Conservation (phyloP, 2,797 vertebrate genomes). For the Rhinophrynus dorsalis region DNA sequence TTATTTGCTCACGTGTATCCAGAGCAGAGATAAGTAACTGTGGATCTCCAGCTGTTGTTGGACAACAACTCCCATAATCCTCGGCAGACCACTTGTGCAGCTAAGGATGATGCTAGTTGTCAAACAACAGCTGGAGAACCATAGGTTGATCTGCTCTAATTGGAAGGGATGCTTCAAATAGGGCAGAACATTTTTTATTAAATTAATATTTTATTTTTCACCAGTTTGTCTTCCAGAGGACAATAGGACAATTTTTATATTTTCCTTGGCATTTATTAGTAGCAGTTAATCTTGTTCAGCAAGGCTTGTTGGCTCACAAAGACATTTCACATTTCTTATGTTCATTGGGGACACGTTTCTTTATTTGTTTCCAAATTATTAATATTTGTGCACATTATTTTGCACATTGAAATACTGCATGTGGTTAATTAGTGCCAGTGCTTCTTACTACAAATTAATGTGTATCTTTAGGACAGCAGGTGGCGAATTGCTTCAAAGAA, state of each 20-base stretch:
- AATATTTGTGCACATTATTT: slow-evolving; percentile 41
- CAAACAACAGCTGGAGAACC: too few species aligned
- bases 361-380: slow-evolving; percentile 45
- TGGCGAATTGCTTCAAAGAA: slow-evolving; percentile 40
- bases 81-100: too few species aligned
- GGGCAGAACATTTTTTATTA: too few species aligned
- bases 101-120: too few species aligned
- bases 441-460: slow-evolving; percentile 32
- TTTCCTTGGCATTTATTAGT: not conserved
- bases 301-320: slow-evolving; percentile 17
- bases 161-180: too few species aligned
- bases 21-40: too few species aligned
- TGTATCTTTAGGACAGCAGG: slow-evolving; percentile 49
- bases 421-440: slow-evolving; percentile 37
- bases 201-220: too few species aligned
- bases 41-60: too few species aligned
- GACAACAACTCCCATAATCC: too few species aligned
- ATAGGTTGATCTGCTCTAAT: too few species aligned
- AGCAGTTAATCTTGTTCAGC: slow-evolving; percentile 12
- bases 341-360: slow-evolving; percentile 33
- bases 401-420: slow-evolving; percentile 40
- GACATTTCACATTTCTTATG: slow-evolving; percentile 16
- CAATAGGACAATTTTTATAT: too few species aligned
- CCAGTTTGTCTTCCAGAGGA: too few species aligned
- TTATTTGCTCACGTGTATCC: not conserved